Conservation (phyloP, 2,797 vertebrate genomes). For the Falco berigora region DNA sequence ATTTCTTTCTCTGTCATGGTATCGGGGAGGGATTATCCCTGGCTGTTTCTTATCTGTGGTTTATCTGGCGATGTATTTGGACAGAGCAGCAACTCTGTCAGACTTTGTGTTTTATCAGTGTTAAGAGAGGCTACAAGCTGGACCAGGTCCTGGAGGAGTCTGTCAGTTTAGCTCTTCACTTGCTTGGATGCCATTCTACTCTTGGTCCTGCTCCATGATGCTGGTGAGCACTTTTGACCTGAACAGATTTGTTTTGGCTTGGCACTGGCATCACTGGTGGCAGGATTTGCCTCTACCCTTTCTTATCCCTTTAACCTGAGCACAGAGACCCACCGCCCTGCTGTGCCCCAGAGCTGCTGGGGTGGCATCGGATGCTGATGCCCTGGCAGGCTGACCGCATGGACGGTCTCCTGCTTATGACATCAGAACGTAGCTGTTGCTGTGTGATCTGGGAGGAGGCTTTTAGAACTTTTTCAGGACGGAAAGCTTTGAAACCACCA, state of each 20-base stretch:
- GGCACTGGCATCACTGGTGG: not conserved
- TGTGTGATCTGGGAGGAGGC: not conserved
- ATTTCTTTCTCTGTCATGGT: not conserved
- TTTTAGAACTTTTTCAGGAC: not conserved
- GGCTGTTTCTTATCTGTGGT: conserved; percentile 30
- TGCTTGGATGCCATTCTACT: not conserved
- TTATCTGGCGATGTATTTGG: conserved; percentile 28
- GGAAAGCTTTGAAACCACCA: not conserved
- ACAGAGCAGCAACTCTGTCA: not conserved
- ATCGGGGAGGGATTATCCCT: not conserved
- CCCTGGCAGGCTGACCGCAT: not conserved
- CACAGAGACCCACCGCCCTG: not conserved
- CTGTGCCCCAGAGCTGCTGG: not conserved
- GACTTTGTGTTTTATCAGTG: conserved; percentile 23
- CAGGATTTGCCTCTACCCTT: not conserved
- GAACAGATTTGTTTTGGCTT: not conserved
- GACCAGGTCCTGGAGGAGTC: not conserved
- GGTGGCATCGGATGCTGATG: not conserved
- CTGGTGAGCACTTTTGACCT: not conserved
- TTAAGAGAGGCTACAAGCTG: not conserved
- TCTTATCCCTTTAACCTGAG: not conserved
- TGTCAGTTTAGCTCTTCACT: not conserved
- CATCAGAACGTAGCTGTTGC: not conserved
- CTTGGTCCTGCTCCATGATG: not conserved
- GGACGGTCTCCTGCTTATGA: not conserved